These are phyloP conservation scores for Drosophila rubida DNA, from an alignment of 2,888 invertebrate species.

Conservation along the genomic window DNA sequence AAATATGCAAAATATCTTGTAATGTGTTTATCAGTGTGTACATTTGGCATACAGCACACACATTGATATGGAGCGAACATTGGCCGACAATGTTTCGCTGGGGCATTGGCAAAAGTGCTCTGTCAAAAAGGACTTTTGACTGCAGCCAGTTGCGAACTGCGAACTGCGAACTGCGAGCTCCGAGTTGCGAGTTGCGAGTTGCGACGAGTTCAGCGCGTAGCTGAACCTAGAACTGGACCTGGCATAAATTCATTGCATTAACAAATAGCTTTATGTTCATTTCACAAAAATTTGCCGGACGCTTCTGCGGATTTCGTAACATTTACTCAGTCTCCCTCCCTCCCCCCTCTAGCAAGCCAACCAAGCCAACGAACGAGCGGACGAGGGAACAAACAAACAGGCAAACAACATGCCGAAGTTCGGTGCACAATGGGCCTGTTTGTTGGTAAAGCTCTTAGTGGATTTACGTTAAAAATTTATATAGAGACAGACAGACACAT, in stretches of 20 bases:
- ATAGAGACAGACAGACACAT: slow-evolving; percentile 4
- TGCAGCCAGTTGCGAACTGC: slow-evolving; percentile 1
- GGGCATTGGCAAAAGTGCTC: slow-evolving; percentile 13
- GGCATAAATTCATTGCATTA: slow-evolving; percentile 71
- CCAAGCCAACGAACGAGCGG: slow-evolving; percentile 11
- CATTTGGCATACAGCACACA: slow-evolving; percentile 42
- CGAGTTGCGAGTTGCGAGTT: neutral
- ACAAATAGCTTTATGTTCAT: slow-evolving; percentile 73
- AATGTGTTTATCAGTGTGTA: slow-evolving; percentile 73
- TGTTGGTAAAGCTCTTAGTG: slow-evolving; percentile 59
- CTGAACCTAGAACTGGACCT: neutral
- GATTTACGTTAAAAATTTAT: slow-evolving; percentile 73
- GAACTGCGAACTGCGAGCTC: neutral
- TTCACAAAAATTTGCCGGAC: slow-evolving; percentile 38
- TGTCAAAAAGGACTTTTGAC: slow-evolving; percentile 24
- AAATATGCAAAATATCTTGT: slow-evolving; percentile 78
- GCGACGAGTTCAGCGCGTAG: slow-evolving; percentile 4
- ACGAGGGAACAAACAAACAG: neutral
- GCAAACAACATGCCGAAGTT: slow-evolving; percentile 18
- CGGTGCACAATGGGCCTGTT: slow-evolving; percentile 26
- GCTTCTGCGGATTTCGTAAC: slow-evolving; percentile 47
- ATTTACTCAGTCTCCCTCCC: slow-evolving; percentile 12
- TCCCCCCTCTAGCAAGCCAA: neutral
- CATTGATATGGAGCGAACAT: slow-evolving; percentile 33
- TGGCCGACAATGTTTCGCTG: slow-evolving; percentile 41